Conservation (phyloP, 2,113 vertebrate species). For the Sisor rabdophorus region DNA sequence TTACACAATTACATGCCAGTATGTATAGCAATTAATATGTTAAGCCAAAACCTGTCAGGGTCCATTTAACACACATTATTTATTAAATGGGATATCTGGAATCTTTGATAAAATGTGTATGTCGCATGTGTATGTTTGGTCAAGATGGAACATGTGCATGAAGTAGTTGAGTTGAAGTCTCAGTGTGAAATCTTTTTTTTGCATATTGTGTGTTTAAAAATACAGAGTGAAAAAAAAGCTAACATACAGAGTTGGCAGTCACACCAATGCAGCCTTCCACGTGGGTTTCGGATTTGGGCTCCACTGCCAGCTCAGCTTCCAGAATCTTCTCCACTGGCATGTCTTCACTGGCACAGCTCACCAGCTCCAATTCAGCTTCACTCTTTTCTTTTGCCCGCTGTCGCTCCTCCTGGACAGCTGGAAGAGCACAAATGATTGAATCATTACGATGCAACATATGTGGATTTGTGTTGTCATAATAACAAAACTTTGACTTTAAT, state of each 20-base stretch:
- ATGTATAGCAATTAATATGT: too few relatives aligned
- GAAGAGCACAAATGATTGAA: slow-evolving; percentile 29
- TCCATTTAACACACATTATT: slow-evolving; percentile 16
- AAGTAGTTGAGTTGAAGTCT: slow-evolving; percentile 1
- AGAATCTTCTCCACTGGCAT: slow-evolving; percentile 99
- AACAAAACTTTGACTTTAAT: too few relatives aligned
- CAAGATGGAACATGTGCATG: not conserved
- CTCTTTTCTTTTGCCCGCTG: slow-evolving; percentile 89
- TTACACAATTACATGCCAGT: too few relatives aligned
- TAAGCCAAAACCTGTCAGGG: slow-evolving; percentile 13
- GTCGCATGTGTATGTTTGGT: not conserved
- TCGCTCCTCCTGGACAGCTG: slow-evolving; percentile 96
- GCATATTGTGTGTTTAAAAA: slow-evolving; percentile 6
- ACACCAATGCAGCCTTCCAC: slow-evolving; percentile 85
- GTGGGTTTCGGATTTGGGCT: slow-evolving; percentile 96
- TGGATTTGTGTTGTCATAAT: too few relatives aligned
- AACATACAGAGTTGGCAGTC: slow-evolving; percentile 87
- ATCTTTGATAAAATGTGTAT: slow-evolving; percentile 2
- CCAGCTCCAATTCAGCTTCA: slow-evolving; percentile 88
- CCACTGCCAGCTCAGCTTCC: slow-evolving; percentile 92
- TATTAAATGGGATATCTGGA: slow-evolving; percentile 25
- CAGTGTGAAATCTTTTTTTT: slow-evolving; percentile 11
- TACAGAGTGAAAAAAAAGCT: slow-evolving; percentile 10
- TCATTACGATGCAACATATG: too few relatives aligned
- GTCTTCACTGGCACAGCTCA: slow-evolving; percentile 89